Evolutionary conservation across 2,888 invertebrate species (phyloP), one percentile per base, ranked within the genome.

Genomic region (Metopia argyrocephala): DNA sequence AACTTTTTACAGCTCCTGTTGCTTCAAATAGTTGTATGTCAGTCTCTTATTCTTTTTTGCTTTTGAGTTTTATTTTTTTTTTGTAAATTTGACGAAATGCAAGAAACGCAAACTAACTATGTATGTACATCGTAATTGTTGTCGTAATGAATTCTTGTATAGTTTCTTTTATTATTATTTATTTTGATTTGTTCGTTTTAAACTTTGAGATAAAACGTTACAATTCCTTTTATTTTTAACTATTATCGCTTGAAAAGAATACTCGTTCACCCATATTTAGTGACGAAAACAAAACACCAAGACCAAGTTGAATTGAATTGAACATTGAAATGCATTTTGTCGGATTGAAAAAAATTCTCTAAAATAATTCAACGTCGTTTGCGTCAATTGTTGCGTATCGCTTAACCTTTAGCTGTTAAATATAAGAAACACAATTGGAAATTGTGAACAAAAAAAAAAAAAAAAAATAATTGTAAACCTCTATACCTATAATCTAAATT

Each of bases 91-190:
- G 31, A 38, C 18, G 31, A 25, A 38, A 38, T 38, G 12, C 38
- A 0, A 38, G 46, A n/a, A n/a, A 28, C 28, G 18, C 18, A 50
- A 9, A 50, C n/a, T 27, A 31, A 66, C n/a, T n/a, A n/a, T n/a
- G n/a, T n/a, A n/a, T n/a, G 57, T 57, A 69, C 70, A 76, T 66
- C 62, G 71, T 75, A 76, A 68, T 76, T 79, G 75, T 27, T 70
- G 69, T 64, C 68, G 45, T 79, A 74, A 79, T 75, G 75, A 79
- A 75, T 79, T 66, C 65, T 27, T 27, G 18, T 25, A 27, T 15
- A 38, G 38, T 38, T 12, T 38, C 12, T 15, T 38, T 38, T 4
- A 38, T 7, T 68, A 28, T 54, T 76, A 38, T 38, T 15, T 56
- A 4, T 6, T 46, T 46, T 65, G 18, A 68, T 57, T 25, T 6